Evolutionary conservation across 2,113 vertebrate genomes (phyloP).

Genomic region (Camelus bactrianus): DNA sequence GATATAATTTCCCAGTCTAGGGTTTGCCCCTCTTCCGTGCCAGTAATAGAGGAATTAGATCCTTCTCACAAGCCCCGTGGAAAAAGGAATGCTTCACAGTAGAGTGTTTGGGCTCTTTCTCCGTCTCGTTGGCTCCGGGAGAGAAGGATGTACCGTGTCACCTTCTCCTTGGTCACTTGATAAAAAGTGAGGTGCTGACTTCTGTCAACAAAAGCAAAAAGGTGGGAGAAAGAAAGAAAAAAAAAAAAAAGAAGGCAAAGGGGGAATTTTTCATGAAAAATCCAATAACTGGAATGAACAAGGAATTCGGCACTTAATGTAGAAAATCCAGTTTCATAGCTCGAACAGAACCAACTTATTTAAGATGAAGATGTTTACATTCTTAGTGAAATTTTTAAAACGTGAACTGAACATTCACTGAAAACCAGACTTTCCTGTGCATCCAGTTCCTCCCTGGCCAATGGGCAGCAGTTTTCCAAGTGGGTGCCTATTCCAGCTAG

Average conservation of each 20-base stretch:
- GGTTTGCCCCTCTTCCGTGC: not conserved
- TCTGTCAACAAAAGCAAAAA: not conserved
- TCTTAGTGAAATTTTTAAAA: constrained; percentile 35
- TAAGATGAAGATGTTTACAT: not conserved
- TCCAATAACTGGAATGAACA: not conserved
- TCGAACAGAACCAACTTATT: not conserved
- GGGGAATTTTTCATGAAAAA: not conserved
- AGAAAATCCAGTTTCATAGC: constrained; percentile 17
- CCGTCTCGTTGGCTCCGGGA: not conserved
- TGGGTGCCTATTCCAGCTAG: not conserved
- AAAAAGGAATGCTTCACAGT: not conserved
- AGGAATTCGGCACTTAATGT: constrained; percentile 28
- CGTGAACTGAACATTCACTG: not conserved
- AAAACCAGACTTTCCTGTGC: not conserved
- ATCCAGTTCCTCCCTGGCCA: not conserved
- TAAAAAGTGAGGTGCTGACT: not conserved
- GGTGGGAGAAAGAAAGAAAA: not conserved
- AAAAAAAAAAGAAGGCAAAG: not conserved
- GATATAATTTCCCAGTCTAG: not conserved
- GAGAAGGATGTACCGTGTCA: not conserved
- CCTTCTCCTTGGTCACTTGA: not conserved
- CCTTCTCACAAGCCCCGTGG: not conserved
- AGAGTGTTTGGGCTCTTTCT: not conserved
- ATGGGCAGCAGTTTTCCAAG: not conserved
- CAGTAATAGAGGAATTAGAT: not conserved